phyloP scores from a whole-genome alignment of 2,888 invertebrate genomes.

The Monochamus alternatus region DNA sequence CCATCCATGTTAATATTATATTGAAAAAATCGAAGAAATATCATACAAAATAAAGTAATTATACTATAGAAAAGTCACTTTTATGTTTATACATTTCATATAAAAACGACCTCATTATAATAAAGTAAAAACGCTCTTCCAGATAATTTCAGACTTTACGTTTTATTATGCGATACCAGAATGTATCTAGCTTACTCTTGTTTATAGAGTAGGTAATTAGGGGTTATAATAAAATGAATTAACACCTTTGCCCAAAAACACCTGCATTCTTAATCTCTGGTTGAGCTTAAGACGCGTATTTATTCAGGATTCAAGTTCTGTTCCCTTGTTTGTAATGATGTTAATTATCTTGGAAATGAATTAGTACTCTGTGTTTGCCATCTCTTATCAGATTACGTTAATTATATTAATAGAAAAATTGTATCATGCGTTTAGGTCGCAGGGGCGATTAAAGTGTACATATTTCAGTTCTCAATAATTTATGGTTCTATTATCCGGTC shows the following conservation, averaged over 20 bases:
- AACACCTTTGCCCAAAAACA: conserved; percentile 22
- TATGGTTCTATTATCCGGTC: too few species aligned
- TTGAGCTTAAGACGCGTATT: conserved; percentile 1
- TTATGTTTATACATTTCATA: too few species aligned
- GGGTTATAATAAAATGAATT: conserved; percentile 18
- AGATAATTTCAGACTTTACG: background rate
- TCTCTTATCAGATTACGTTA: background rate
- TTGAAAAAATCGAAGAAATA: too few species aligned
- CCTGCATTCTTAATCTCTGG: conserved; percentile 16
- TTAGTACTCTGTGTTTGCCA: background rate
- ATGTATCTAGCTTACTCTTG: background rate
- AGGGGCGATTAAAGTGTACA: too few species aligned
- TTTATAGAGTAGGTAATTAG: conserved; percentile 3
- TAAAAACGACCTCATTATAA: too few species aligned
- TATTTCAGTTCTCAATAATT: too few species aligned
- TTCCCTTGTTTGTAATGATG: conserved; percentile 5
- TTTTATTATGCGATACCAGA: background rate
- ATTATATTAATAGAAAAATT: background rate
- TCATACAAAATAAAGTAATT: too few species aligned
- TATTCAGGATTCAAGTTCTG: background rate
- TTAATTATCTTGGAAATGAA: conserved; percentile 5
- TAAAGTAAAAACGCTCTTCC: too few species aligned
- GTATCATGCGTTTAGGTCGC: background rate
- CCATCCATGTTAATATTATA: too few species aligned
- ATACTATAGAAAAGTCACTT: too few species aligned